Conservation (phyloP, 2,797 vertebrate species). For the Sebastes matsubarae region DNA sequence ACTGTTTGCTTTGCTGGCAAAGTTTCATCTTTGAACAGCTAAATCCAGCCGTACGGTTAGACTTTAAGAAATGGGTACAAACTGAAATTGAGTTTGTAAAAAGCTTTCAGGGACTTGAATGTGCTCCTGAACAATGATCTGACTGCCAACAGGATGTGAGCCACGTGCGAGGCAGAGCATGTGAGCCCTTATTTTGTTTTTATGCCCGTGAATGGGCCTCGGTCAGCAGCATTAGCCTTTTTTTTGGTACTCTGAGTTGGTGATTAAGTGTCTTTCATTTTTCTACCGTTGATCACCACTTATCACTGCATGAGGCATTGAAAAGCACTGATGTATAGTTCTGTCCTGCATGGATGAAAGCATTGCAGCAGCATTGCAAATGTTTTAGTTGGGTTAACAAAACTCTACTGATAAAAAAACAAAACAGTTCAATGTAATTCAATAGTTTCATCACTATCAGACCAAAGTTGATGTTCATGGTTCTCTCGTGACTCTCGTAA, state of each 20-base stretch:
- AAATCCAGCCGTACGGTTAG: not conserved
- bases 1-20: not conserved
- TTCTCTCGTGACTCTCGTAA: not conserved
- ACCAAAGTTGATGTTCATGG: not conserved
- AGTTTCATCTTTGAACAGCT: not conserved
- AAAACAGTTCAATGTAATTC: not conserved
- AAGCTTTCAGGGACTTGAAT: constrained; percentile 7
- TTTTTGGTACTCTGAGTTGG: not conserved
- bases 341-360: not conserved
- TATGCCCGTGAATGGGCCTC: constrained; percentile 20
- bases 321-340: not conserved
- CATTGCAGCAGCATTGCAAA: not conserved
- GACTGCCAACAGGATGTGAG: constrained; percentile 43
- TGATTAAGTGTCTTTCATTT: not conserved
- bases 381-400: not conserved
- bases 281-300: not conserved
- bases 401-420: not conserved
- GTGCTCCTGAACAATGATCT: constrained; percentile 25
- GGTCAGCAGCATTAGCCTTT: constrained; percentile 8
- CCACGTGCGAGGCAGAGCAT: constrained; percentile 37
- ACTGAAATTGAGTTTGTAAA: constrained; percentile 1
- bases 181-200: constrained; percentile 39
- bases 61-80: not conserved
- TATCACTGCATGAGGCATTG: not conserved
- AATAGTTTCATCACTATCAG: not conserved